A percentile compares a stretch with the other conserved stretches of the same genome.
Evolutionary conservation across 1,140 invertebrate genomes (phyloP).

Genomic region (Penaeus chinensis): DNA sequence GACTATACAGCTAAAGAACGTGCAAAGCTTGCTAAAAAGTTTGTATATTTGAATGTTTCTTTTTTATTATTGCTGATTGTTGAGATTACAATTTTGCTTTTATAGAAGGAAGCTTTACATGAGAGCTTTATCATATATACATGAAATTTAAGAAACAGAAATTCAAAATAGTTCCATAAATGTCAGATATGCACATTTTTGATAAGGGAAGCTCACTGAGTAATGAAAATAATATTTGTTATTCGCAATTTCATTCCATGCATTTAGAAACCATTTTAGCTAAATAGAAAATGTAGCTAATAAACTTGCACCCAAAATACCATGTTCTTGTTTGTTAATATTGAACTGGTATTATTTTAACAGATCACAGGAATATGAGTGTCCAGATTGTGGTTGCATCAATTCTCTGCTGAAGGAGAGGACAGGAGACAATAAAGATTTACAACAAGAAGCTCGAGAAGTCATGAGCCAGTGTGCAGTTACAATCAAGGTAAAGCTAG

Average conservation of each 20-base stretch:
- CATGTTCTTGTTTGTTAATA: too few relatives aligned
- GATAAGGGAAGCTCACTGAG: too few relatives aligned
- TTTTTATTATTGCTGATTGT: background rate
- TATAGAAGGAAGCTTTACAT: background rate
- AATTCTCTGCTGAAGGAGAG: slow-evolving; percentile 37
- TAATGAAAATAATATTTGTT: too few relatives aligned
- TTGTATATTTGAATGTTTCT: background rate
- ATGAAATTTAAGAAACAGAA: too few relatives aligned
- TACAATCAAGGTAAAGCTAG: slow-evolving; percentile 46
- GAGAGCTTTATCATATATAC: too few relatives aligned
- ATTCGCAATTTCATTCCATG: too few relatives aligned
- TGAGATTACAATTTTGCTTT: background rate
- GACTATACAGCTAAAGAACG: slow-evolving; percentile 89
- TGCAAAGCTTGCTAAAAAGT: slow-evolving; percentile 76
- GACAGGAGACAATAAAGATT: slow-evolving; percentile 52
- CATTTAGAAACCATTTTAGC: too few relatives aligned
- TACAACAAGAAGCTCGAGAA: slow-evolving; percentile 53
- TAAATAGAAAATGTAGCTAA: too few relatives aligned
- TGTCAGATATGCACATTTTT: too few relatives aligned
- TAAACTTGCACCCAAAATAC: too few relatives aligned
- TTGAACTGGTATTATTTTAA: background rate
- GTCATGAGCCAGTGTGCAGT: slow-evolving; percentile 53
- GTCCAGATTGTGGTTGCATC: slow-evolving; percentile 47
- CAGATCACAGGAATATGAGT: slow-evolving; percentile 53
- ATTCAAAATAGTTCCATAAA: too few relatives aligned